Conservation (phyloP, 1,140 invertebrate genomes). For the Drosophila ficusphila region DNA sequence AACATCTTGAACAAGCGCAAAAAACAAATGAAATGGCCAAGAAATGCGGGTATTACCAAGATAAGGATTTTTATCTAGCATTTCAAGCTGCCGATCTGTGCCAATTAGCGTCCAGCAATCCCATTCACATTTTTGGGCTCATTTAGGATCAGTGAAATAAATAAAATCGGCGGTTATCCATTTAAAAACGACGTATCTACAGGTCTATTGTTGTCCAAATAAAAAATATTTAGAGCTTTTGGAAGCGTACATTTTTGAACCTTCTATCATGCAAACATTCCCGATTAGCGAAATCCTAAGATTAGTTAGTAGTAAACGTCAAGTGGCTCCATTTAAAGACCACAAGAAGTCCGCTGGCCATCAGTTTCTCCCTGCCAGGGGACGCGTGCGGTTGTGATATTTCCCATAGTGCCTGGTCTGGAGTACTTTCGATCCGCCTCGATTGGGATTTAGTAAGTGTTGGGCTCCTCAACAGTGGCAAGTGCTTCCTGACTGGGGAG, state of each 20-base stretch:
- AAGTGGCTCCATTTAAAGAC: slow-evolving; percentile 32
- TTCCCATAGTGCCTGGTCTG: neutral
- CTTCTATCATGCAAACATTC: neutral
- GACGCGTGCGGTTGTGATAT: slow-evolving; percentile 23
- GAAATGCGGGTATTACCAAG: slow-evolving; percentile 4
- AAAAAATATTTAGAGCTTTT: no score
- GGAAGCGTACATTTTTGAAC: neutral
- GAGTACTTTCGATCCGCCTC: neutral
- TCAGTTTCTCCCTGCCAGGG: slow-evolving; percentile 20
- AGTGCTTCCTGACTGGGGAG: neutral
- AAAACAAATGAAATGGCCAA: neutral
- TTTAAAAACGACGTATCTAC: no score
- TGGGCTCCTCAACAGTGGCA: neutral
- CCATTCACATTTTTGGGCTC: neutral
- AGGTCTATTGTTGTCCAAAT: no score
- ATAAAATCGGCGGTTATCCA: no score
- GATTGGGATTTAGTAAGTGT: slow-evolving; percentile 22
- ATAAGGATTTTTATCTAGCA: slow-evolving; percentile 16
- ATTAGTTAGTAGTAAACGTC: slow-evolving; percentile 27
- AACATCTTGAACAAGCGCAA: slow-evolving; percentile 22
- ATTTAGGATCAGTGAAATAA: neutral
- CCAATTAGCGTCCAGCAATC: neutral
- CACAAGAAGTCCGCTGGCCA: neutral
- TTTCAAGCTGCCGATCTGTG: slow-evolving; percentile 10
- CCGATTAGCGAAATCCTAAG: slow-evolving; percentile 35